Evolutionary conservation across 2,888 invertebrate genomes (phyloP), one percentile per base, ranked within the genome.

Genomic region (Plebejus melissa): DNA sequence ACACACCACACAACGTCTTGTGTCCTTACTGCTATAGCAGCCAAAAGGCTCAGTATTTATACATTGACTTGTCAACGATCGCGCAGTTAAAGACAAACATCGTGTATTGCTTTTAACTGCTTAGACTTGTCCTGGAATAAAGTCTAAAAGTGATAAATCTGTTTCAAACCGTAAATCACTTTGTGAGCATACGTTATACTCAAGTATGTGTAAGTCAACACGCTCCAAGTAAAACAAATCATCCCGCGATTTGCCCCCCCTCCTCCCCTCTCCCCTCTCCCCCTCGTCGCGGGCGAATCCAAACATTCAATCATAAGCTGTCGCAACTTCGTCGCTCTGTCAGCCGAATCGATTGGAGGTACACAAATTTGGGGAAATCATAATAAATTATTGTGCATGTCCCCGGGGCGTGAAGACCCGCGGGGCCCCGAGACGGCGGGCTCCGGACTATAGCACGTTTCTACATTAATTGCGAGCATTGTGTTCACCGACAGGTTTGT

Each of bases 291-390:
- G 70, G 22, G 41, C 70, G 41, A 41, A 70, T 70, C 22, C 70
- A 70, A 70, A 70, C 41, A 70, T 70, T 70, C 70, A 70, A 70
- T 70, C 70, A 70, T 70, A 70, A 41, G 70, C 41, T 70, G 70
- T 70, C 70, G n/a, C 70, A 41, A 70, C 38, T 41, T 41, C 9
- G 22, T n/a, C 38, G 28, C 70, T 70, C 22, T 41, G 70, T 70
- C 22, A 41, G 22, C n/a, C 41, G 70, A 70, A 70, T 70, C 70
- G 70, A 70, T 70, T 70, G 38, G n/a, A 9, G 41, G 70, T 38
- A 38, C 41, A 70, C 70, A 70, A 41, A 70, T 70, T 70, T 41
- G 38, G 70, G 70, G 38, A 70, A 70, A 70, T 70, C 41, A 70
- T 70, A 70, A 41, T 41, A 41, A 41, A 41, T 38, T 7, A 22